Evolutionary conservation across 2,888 invertebrate genomes (phyloP).

Genomic region (Acheta domesticus): DNA sequence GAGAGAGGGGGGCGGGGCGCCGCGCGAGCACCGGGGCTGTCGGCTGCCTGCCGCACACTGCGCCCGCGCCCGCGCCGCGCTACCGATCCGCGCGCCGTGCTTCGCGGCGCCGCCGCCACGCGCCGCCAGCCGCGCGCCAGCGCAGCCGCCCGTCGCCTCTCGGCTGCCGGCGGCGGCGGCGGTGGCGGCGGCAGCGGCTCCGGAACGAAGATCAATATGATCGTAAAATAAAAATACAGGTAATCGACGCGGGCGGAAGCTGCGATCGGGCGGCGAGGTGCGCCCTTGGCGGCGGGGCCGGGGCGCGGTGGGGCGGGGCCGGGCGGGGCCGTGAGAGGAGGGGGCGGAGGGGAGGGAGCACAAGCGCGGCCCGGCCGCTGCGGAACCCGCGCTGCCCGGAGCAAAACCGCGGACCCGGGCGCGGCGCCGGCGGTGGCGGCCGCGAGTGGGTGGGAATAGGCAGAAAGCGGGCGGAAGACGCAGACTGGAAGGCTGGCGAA

Average conservation of each 20-base stretch:
- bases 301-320: neutral
- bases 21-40: neutral
- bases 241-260: slow-evolving; percentile 1
- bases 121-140: slow-evolving; percentile 8
- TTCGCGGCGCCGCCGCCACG: neutral
- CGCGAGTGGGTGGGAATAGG: too few species aligned
- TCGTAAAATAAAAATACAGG: slow-evolving; percentile 18
- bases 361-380: too few species aligned
- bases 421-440: too few species aligned
- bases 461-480: too few species aligned
- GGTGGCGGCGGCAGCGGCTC: neutral
- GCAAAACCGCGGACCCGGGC: too few species aligned
- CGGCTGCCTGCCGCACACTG: slow-evolving; percentile 18
- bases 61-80: slow-evolving; percentile 8
- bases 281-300: neutral
- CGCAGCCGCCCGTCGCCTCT: neutral
- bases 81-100: neutral
- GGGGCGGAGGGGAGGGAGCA: too few species aligned
- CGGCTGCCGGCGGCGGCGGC: neutral
- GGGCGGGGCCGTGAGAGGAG: too few species aligned
- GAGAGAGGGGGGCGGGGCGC: neutral
- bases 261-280: neutral
- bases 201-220: slow-evolving; percentile 10
- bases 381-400: too few species aligned
- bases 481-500: too few species aligned